phyloP scores from a whole-genome alignment of 2,797 vertebrate species.

The Hippopotamyrus pictus region DNA sequence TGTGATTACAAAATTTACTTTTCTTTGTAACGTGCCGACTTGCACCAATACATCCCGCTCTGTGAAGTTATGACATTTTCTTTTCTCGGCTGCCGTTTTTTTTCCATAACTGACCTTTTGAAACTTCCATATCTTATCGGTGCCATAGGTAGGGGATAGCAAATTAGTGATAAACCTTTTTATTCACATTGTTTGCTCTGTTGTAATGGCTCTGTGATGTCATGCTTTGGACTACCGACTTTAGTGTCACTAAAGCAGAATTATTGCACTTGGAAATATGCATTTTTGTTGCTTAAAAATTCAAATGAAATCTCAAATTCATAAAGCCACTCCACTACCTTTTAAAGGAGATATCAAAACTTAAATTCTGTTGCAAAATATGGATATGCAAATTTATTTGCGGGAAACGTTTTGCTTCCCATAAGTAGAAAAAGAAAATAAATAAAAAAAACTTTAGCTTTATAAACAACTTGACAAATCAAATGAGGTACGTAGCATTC shows the following conservation, averaged over 20 bases:
- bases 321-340: not conserved
- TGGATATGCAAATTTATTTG: not conserved
- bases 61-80: conserved; percentile 44
- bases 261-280: conserved; percentile 39
- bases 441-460: not conserved
- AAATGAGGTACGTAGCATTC: not conserved
- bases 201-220: conserved; percentile 58
- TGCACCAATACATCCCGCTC: conserved; percentile 36
- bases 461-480: not conserved
- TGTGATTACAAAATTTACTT: conserved; percentile 29
- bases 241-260: conserved; percentile 52
- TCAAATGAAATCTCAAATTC: conserved; percentile 30
- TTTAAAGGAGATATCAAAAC: not conserved
- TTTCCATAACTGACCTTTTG: conserved; percentile 16
- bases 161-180: conserved; percentile 58
- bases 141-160: conserved; percentile 45
- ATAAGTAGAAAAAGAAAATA: not conserved
- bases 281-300: conserved; percentile 41
- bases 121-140: conserved; percentile 40
- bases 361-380: not conserved
- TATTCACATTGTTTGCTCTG: conserved; percentile 52
- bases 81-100: conserved; percentile 34
- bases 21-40: conserved; percentile 30
- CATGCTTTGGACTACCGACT: conserved; percentile 48
- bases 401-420: not conserved